Evolutionary conservation across 2,113 vertebrate genomes (phyloP), one percentile per base, ranked within the genome.

Genomic region (Bujurquina vittata): DNA sequence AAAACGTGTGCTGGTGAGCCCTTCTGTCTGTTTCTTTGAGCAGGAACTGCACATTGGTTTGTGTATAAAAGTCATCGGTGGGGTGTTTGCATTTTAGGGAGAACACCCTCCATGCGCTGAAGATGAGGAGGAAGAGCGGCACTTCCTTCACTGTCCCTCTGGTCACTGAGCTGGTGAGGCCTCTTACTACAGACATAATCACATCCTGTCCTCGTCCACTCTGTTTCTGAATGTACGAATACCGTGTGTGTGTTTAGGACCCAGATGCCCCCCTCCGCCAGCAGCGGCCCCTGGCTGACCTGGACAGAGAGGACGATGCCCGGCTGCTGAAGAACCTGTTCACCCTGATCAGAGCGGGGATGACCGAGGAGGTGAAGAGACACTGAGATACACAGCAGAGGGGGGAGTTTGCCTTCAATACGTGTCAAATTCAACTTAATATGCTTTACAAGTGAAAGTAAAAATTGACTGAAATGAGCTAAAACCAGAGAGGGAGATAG

Each of bases 1-100:
- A 98, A 92, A 97, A 97, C 67, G 98, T 99, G 3, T 99, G 97
- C 93, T 99, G 98, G 98, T 99, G 93, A 96, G 98, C 95, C 43
- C 33, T 12, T 72, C 31, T n/a, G 31, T 81, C 4, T 22, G 4
- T 54, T 23, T 55, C 35, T 56, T 15, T 20, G 15, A n/a, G n/a
- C 33, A 7, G 75, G 23, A 29, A 17, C 20, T 33, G 35, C 10
- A 10, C 7, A 15, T 7, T 3, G 1, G 3, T 52, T 35, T 59
- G 37, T 46, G 12, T 20, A 10, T 17, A 15, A 10, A 35, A 33
- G 29, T 18, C 7, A 15, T 52, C 2, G 2, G 8, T 14, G 29
- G 57, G n/a, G 77, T 89, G 54, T 57, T 29, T 90, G 65, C 67
- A n/a, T 83, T 67, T 54, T 76, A 99, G 98, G 98, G 98, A 99